These are phyloP conservation scores for Manis crassicaudata DNA, from an alignment of 2,797 vertebrate genomes.

Conservation along the genomic window DNA sequence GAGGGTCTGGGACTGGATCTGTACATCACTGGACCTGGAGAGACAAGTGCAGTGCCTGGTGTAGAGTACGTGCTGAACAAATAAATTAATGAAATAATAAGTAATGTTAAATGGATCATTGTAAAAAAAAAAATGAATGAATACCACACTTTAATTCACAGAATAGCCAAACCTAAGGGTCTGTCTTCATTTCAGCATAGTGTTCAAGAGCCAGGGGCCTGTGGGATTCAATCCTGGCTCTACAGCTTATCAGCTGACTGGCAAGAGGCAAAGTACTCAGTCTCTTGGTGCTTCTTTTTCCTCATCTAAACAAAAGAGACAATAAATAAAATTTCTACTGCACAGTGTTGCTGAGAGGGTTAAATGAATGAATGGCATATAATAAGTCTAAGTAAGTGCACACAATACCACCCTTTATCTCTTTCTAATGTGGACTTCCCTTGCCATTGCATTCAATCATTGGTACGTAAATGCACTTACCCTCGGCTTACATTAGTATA, in stretches of 20 bases:
- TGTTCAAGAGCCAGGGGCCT: neutral
- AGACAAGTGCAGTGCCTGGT: neutral
- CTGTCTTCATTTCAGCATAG: too few relatives aligned
- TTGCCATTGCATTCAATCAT: neutral
- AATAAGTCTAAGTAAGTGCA: neutral
- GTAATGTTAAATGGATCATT: neutral
- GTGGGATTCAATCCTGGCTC: neutral
- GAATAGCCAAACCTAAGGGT: neutral
- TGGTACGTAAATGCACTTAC: neutral
- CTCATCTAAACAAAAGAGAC: neutral
- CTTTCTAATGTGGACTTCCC: neutral
- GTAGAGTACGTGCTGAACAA: neutral
- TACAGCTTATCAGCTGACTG: neutral
- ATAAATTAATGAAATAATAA: neutral
- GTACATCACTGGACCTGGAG: neutral
- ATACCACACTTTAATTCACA: neutral
- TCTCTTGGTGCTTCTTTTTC: neutral
- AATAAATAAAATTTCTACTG: neutral
- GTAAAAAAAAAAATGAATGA: neutral
- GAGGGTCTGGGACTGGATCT: neutral
- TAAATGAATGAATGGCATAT: neutral
- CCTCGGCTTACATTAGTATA: neutral
- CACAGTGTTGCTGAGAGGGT: rapidly evolving
- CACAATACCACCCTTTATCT: neutral
- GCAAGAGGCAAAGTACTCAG: neutral